Evolutionary conservation across 2,797 vertebrate genomes (phyloP), one percentile per base, ranked within the genome.

Genomic region (Oreonectes daqikongensis): DNA sequence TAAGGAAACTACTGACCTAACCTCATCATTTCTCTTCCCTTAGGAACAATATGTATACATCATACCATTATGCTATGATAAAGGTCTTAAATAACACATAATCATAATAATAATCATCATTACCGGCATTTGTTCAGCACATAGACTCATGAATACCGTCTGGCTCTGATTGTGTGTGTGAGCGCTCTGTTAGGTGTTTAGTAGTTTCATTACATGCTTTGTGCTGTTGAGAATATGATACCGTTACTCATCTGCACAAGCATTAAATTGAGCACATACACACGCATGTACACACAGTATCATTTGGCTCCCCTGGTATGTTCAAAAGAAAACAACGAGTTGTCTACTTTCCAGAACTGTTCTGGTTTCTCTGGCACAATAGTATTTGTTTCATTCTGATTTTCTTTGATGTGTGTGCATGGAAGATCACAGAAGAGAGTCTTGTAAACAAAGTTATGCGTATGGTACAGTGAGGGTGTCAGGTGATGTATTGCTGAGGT

Each of bases 1-100:
- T 78, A 75, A 83, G 63, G 64, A 79, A 77, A 12, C 46, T 52
- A 52, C n/a, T 55, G 12, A 30, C 65, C 61, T 72, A 78, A 44
- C 59, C 74, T 32, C 57, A 35, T 32, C 57, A 35, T 57, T 63
- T 63, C 26, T 52, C 9, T 30, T 6, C 66, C 30, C 38, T 44
- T 14, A 22, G 26, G 24, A 81, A 59, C 52, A 66, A 66, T 65
- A 28, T 42, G 38, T 22, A 55, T 44, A 22, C 35, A 60, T 57
- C 22, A 40, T 69, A 32, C 74, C 70, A 35, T 64, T 63, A 50
- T 22, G 46, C 42, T 75, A 32, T 42, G 65, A 75, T 32, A 24
- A 55, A 55, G 17, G 22, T 44, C 35, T 66, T 74, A 44, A 75
- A 75, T 75, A 50, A n/a, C 72, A 18, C 40, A 24, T 57, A 66